These are phyloP conservation scores for Ypsolopha sequella DNA, from an alignment of 2,888 invertebrate species.

Conservation along the genomic window DNA sequence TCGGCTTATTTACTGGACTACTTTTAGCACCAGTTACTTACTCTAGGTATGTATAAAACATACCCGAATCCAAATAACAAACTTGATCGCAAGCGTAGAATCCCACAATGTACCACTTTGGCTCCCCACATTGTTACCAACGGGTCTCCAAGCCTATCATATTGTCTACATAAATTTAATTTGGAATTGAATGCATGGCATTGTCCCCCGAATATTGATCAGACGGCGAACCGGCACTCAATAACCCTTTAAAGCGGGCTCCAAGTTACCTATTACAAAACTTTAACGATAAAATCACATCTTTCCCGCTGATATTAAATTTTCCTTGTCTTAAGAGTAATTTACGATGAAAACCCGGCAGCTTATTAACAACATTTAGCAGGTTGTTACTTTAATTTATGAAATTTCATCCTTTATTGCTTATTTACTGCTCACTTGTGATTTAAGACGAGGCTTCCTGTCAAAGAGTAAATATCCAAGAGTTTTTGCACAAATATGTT, in stretches of 20 bases:
- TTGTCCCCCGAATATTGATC: conserved; percentile 49
- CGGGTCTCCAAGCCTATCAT: neutral
- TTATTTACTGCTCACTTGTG: neutral
- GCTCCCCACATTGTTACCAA: neutral
- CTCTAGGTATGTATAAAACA: too few species aligned
- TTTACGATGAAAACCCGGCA: conserved; percentile 38
- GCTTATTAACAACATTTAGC: conserved; percentile 38
- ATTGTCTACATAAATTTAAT: conserved; percentile 3
- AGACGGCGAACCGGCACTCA: conserved; percentile 41
- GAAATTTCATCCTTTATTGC: conserved; percentile 1
- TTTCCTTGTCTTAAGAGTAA: conserved; percentile 54
- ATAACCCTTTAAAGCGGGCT: conserved; percentile 41
- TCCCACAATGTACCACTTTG: neutral
- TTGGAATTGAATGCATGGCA: conserved; percentile 14
- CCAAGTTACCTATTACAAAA: conserved; percentile 57
- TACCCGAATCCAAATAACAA: too few species aligned
- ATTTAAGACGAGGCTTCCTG: too few species aligned
- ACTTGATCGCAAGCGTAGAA: too few species aligned
- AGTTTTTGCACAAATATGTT: too few species aligned
- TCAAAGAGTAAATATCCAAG: too few species aligned
- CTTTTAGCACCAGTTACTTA: too few species aligned
- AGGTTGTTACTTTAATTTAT: conserved; percentile 20
- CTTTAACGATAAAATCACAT: conserved; percentile 54
- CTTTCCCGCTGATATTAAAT: conserved; percentile 59
- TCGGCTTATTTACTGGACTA: too few species aligned